phyloP scores from a whole-genome alignment of 2,113 vertebrate genomes.

The Esox niger region DNA sequence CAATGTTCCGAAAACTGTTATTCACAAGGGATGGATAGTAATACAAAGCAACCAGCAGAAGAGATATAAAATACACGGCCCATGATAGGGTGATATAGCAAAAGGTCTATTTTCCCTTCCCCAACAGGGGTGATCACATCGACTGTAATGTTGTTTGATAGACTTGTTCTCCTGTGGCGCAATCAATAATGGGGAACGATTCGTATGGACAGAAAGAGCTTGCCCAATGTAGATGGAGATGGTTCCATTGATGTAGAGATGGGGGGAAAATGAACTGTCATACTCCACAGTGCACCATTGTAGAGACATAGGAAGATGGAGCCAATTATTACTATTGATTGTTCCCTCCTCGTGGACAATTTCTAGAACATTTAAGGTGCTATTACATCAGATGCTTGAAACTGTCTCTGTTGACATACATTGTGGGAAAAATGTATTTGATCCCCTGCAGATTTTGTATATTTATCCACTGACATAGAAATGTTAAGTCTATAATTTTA shows the following conservation, averaged over 20 bases:
- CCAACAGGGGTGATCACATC: conserved; percentile 57
- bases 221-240: conserved; percentile 21
- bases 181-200: conserved; percentile 66
- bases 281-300: conserved; percentile 57
- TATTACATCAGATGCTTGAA: conserved; percentile 24
- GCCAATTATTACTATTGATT: conserved; percentile 66
- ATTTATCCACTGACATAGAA: too few relatives aligned
- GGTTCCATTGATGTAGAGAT: conserved; percentile 51
- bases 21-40: not conserved
- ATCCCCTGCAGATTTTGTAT: too few relatives aligned
- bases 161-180: conserved; percentile 40
- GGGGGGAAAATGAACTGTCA: conserved; percentile 64
- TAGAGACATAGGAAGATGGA: conserved; percentile 59
- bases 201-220: conserved; percentile 42
- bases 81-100: conserved; percentile 18
- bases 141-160: conserved; percentile 56
- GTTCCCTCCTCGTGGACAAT: conserved; percentile 29
- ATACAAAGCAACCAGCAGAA: not conserved
- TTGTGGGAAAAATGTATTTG: too few relatives aligned
- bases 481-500: too few relatives aligned
- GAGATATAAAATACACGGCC: not conserved
- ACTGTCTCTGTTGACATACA: conserved; percentile 31
- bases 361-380: not conserved
- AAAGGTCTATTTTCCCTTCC: conserved; percentile 53
- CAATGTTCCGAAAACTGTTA: not conserved